These are phyloP conservation scores for Agrilus cyanescens DNA, from an alignment of 2,888 invertebrate genomes.

Conservation along the genomic window DNA sequence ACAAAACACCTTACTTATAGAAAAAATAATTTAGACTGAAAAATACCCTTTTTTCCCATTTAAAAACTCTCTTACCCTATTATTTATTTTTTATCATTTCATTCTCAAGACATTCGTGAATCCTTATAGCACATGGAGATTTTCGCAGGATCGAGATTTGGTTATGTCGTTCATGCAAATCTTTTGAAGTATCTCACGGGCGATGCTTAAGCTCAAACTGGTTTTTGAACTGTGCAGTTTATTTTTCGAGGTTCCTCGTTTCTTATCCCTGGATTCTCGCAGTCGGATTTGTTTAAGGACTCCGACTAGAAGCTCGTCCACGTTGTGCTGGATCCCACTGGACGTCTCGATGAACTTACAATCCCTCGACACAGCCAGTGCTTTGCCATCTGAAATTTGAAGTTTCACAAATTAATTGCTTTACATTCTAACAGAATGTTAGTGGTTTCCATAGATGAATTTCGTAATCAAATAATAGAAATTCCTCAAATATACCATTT, in stretches of 20 bases:
- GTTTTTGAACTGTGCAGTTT: constrained; percentile 71
- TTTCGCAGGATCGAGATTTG: constrained; percentile 79
- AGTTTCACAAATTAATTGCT: no score
- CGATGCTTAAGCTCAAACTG: constrained; percentile 68
- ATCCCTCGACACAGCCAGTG: constrained; percentile 76
- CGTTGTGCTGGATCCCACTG: constrained; percentile 90
- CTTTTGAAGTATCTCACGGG: constrained; percentile 70
- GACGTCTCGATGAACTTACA: constrained; percentile 94
- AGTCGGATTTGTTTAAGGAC: constrained; percentile 80
- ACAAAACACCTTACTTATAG: no score
- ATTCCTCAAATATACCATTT: no score
- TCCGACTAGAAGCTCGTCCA: constrained; percentile 90
- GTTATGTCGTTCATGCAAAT: constrained; percentile 76
- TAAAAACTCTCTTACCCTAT: no score
- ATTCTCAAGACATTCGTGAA: no score
- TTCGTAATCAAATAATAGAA: no score
- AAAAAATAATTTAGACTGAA: no score
- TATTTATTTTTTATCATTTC: no score
- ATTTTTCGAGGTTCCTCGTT: constrained; percentile 33
- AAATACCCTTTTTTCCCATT: no score
- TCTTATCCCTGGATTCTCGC: constrained; percentile 63
- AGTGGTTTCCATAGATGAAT: no score
- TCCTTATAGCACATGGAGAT: constrained; percentile 64
- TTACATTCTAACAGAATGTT: no score
- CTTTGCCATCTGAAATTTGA: constrained; percentile 67